These are phyloP conservation scores for Micropterix aruncella DNA, from an alignment of 2,888 invertebrate species.

Conservation along the genomic window DNA sequence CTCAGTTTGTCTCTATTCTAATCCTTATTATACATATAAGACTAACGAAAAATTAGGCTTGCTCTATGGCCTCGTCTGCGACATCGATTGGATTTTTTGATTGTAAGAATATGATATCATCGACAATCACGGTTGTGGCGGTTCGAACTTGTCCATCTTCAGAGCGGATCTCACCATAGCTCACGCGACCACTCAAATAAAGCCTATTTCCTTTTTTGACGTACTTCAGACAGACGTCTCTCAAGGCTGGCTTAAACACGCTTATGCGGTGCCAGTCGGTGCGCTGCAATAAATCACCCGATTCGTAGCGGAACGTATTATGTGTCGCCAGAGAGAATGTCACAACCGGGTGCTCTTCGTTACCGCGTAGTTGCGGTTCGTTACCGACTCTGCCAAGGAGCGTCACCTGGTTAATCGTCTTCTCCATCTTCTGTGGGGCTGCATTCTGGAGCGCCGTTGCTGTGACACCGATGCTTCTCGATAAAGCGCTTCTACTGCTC, in stretches of 20 bases:
- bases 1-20: too few species aligned
- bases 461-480: too few species aligned
- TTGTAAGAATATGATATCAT: constrained; percentile 76
- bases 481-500: too few species aligned
- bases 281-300: constrained; percentile 67
- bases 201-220: constrained; percentile 79
- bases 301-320: constrained; percentile 65
- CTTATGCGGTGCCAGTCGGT: constrained; percentile 88
- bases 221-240: constrained; percentile 65
- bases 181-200: constrained; percentile 66
- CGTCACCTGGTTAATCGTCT: constrained; percentile 76
- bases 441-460: too few species aligned
- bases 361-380: constrained; percentile 79
- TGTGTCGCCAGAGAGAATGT: constrained; percentile 87
- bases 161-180: constrained; percentile 73
- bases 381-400: constrained; percentile 77
- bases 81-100: too few species aligned
- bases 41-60: too few species aligned
- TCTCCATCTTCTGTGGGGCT: too few species aligned
- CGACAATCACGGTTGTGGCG: constrained; percentile 74
- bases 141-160: constrained; percentile 55
- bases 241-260: constrained; percentile 71
- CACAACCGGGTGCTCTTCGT: constrained; percentile 69
- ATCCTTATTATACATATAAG: too few species aligned
- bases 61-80: too few species aligned